Conservation (phyloP, 2,797 vertebrate genomes). For the Tokudaia muenninki region DNA sequence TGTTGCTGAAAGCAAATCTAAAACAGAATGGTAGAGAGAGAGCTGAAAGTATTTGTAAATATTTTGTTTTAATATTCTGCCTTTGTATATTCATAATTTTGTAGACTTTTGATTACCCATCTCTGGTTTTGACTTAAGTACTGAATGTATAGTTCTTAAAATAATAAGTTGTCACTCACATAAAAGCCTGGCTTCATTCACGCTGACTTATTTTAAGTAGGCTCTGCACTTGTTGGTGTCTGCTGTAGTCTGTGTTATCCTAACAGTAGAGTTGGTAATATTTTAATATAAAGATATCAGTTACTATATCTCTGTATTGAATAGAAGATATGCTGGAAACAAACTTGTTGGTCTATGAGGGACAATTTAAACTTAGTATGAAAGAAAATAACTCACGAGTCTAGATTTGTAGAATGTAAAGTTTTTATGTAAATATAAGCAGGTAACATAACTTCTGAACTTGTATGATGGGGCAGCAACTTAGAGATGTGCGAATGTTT, state of each 20-base stretch:
- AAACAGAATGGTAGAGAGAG: background rate
- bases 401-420: background rate
- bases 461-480: background rate
- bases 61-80: conserved; percentile 9
- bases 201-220: background rate
- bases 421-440: background rate
- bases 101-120: background rate
- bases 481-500: background rate
- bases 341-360: background rate
- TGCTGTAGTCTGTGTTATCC: background rate
- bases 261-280: background rate
- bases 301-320: background rate
- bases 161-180: background rate
- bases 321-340: background rate
- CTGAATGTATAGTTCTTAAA: background rate
- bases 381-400: conserved; percentile 10
- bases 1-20: background rate
- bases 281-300: background rate
- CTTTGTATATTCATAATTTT: background rate
- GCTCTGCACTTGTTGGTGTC: background rate
- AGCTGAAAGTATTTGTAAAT: background rate
- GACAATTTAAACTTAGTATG: background rate
- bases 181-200: background rate
- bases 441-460: background rate
- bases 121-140: background rate